Base-by-base conservation (phyloP, 2,113 vertebrate genomes). In the Mesoclemmys tuberculata region DNA sequence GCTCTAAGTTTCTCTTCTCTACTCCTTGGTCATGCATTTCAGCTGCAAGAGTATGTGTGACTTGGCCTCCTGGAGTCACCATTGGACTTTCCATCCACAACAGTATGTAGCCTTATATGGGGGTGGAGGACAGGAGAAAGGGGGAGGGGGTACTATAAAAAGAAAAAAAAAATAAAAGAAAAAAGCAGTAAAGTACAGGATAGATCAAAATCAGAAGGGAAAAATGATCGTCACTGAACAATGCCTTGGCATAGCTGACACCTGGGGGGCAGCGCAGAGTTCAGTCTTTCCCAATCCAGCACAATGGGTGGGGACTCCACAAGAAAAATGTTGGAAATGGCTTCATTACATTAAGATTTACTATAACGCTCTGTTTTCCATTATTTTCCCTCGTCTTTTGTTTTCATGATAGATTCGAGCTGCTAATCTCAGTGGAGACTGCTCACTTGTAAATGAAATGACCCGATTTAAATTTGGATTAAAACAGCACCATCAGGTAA, bases 381-480 rank as follows among this genome's bases (percentile, higher is more conserved):
- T 68, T 88, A 3, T 35, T 94, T 93, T 96, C 11, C 58, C 52
- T 97, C 87, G 79, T 58, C 2, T 14, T 92, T 14, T 97, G 21
- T 91, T 79, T 90, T 75, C 96, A 92, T 94, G 46, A 85, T 94
- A 99, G 99, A 98, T 99, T 82, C 98, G 99, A 90, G 99, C 99
- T 13, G 99, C 99, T 81, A 99, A 99, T 97, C 99, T 99, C 41
- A 99, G 99, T 95, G 99, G 99, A 80, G 99, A 99, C 95, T 99
- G 99, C 94, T 98, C 99, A 24, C 98, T 99, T 82, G 55, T 87
- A 89, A 99, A 98, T 82, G 99, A 99, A 98, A 90, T 99, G 27
- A 61, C 98, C 78, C 98, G 99, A 61, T 99, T 99, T 85, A 99
- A 98, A 97, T 99, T 99, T 82, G 99, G 99, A 90, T 92, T 99